Percentiles rank a stretch among this genome's conserved stretches.
Evolutionary conservation across 92 coral and sea anemone genomes (phyloP).

Genomic region (Paramuricea clavata): DNA sequence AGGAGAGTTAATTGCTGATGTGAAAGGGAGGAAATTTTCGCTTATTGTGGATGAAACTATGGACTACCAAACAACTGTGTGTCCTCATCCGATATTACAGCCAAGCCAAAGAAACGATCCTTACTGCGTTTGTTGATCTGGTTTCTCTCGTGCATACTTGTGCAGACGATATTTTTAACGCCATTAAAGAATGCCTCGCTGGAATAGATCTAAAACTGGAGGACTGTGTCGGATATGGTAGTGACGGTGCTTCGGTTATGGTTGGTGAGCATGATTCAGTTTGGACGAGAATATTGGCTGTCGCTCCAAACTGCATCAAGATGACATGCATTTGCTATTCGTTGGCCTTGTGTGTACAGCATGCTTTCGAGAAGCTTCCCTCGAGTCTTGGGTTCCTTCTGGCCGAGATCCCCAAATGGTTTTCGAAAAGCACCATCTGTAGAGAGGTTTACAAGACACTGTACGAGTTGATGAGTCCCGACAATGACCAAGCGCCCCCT

Average conservation of each 20-base stretch:
- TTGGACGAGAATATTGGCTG: neutral
- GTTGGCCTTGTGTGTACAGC: constrained; percentile 20
- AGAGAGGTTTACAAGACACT: constrained; percentile 12
- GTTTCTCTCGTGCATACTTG: neutral
- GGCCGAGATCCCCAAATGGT: neutral
- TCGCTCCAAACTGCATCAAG: constrained; percentile 26
- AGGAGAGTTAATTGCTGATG: constrained; percentile 14
- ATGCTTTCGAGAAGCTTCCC: constrained; percentile 1
- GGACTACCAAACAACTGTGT: constrained; percentile 22
- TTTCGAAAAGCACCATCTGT: neutral
- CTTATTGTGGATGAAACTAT: constrained; percentile 35
- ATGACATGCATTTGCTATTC: constrained; percentile 30
- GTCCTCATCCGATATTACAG: constrained; percentile 12
- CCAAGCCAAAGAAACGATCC: constrained; percentile 12
- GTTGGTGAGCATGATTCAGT: constrained; percentile 11
- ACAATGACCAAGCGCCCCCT: neutral
- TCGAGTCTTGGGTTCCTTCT: constrained; percentile 22
- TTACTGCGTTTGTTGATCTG: constrained; percentile 16
- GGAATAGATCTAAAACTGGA: neutral
- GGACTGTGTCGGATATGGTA: constrained; percentile 25
- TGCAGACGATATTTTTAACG: constrained; percentile 13
- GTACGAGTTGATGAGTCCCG: constrained; percentile 11
- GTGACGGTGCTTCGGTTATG: constrained; percentile 26
- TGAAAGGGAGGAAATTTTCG: constrained; percentile 25
- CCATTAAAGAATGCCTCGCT: constrained; percentile 5